Percentiles rank a stretch among this genome's conserved stretches.
These are phyloP conservation scores for Hydropsyche tenuis DNA, from an alignment of 1,140 invertebrate genomes.

Conservation along the genomic window DNA sequence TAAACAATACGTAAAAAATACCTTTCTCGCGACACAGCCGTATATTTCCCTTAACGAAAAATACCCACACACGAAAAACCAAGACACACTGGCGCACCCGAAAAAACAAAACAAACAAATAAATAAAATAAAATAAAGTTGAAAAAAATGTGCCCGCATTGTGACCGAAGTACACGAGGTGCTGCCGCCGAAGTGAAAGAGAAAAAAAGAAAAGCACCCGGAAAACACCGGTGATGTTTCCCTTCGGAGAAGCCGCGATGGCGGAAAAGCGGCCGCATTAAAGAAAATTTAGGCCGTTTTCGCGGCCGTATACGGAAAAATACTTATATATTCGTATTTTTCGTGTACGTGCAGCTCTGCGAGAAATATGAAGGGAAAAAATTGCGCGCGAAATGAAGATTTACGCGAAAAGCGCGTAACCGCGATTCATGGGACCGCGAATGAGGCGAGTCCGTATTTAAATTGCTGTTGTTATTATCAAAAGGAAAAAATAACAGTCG, in stretches of 20 bases:
- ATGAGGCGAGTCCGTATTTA: too few species aligned
- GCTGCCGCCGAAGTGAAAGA: too few species aligned
- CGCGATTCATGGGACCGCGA: too few species aligned
- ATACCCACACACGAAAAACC: constrained; percentile 1
- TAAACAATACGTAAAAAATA: background rate
- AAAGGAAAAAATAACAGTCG: too few species aligned
- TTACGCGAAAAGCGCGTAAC: background rate
- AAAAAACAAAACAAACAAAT: constrained; percentile 9
- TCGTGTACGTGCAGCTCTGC: too few species aligned
- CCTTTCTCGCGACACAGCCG: background rate
- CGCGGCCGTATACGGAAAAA: background rate
- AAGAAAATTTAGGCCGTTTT: constrained; percentile 23
- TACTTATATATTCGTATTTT: too few species aligned
- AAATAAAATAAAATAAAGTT: background rate
- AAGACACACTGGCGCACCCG: background rate
- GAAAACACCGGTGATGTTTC: constrained; percentile 19
- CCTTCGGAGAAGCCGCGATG: background rate
- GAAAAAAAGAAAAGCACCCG: background rate
- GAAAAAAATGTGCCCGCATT: too few species aligned
- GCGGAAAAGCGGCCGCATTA: constrained; percentile 16
- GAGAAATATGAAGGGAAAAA: background rate
- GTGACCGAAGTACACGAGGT: too few species aligned
- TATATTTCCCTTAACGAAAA: constrained; percentile 14
- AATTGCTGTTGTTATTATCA: too few species aligned
- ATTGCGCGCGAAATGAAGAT: constrained; percentile 14